These are phyloP conservation scores for Zootoca vivipara DNA, from an alignment of 2,113 vertebrate genomes.

Conservation along the genomic window DNA sequence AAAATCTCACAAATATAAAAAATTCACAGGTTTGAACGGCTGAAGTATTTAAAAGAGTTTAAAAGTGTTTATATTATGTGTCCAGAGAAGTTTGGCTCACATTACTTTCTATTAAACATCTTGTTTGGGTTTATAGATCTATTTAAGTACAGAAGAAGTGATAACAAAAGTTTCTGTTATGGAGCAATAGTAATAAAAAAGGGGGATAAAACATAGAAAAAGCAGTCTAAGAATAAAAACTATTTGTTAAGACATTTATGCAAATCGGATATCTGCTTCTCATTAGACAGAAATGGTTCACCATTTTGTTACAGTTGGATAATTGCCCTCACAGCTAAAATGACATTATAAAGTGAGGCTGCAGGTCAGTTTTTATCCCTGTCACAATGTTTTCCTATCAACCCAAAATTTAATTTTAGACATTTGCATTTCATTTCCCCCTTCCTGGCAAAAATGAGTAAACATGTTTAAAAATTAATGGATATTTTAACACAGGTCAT, in stretches of 20 bases:
- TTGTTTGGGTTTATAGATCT: neutral
- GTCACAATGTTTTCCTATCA: conserved; percentile 45
- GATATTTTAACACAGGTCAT: conserved; percentile 44
- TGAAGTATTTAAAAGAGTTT: neutral
- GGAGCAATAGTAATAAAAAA: neutral
- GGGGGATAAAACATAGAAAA: conserved; percentile 4
- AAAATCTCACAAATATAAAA: neutral
- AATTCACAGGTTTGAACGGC: neutral
- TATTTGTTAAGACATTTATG: conserved; percentile 14
- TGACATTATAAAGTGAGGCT: neutral
- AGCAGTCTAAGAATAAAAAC: conserved; percentile 11
- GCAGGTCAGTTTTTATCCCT: conserved; percentile 21
- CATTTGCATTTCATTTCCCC: conserved; percentile 35
- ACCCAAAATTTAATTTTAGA: conserved; percentile 26
- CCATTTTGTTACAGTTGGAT: conserved; percentile 33
- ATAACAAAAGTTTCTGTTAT: neutral
- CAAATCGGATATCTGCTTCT: conserved; percentile 38
- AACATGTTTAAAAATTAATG: conserved; percentile 53
- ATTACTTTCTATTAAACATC: neutral
- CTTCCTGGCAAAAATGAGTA: conserved; percentile 39
- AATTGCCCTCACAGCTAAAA: conserved; percentile 35
- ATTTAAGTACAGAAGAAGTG: neutral
- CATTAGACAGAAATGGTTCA: conserved; percentile 31
- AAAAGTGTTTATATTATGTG: neutral
- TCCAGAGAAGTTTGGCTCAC: neutral